Base-by-base conservation (phyloP, 2,797 vertebrate genomes). In the Rhinatrema bivittatum region DNA sequence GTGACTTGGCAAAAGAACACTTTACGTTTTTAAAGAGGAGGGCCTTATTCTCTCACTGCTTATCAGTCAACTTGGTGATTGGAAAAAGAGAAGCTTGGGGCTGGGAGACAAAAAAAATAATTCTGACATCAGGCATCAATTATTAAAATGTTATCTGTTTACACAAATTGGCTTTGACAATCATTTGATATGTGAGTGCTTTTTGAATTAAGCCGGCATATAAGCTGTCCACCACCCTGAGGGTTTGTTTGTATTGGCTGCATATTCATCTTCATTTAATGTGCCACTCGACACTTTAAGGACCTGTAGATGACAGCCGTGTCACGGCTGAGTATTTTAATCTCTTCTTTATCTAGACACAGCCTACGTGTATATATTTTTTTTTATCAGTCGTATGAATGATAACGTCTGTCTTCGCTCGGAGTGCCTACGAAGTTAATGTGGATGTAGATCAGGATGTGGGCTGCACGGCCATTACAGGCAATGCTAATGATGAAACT, bases 331-430 rank as follows among this genome's bases (percentile, higher is more conserved):
- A 55, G 53, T 68, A 16, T 46, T 48, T 65, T 74, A 61, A 68
- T 74, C 72, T 81, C 35, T 65, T 53, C 47, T 65, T 74, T 52
- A 70, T 55, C 39, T 71, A 91, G 89, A 91, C 78, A 89, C 85
- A 0, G 88, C 87, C 14, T 90, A 88, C 4, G 87, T 91, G 57
- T 82, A 74, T 1, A 25, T 94, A 55, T n/a, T n/a, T n/a, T n/a
- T n/a, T n/a, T 90, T 89, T 48, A 82, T 94, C 82, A 91, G 82
- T 1, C 90, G 93, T 5, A 81, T 91, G 56, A 93, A 92, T 28
- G 91, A 94, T 70, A 94, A 94, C 86, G 89, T 89, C 90, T 2
- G 48, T 76, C 12, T 96, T 92, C 40, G 68, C 80, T 11, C 85
- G 79, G 50, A 54, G 65, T 0, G 62, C 80, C 29, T 93, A 91